Conservation (phyloP, 30 jellyfish, hydroid and myxozoan species). For the Calvadosia cruxmelitensis region DNA sequence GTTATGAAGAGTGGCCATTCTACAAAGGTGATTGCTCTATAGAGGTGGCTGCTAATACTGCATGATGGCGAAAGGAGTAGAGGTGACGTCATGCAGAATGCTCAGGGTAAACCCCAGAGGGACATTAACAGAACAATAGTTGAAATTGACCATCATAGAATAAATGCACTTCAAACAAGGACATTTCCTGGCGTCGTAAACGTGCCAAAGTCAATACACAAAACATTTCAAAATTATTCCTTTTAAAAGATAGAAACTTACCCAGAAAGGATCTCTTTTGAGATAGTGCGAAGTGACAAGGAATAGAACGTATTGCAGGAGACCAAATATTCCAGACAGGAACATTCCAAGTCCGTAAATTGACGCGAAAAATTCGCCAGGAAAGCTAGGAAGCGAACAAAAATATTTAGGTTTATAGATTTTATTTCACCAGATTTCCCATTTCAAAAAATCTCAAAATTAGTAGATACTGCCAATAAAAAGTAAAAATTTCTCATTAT, state of each 20-base stretch:
- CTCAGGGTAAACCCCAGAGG: no score
- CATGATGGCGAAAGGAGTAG: not conserved
- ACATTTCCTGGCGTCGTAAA: not conserved
- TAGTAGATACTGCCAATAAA: no score
- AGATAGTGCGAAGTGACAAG: conserved; percentile 16
- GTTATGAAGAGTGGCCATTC: no score
- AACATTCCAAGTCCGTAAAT: conserved; percentile 70
- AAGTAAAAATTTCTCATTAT: no score
- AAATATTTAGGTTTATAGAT: no score
- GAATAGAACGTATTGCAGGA: conserved; percentile 48
- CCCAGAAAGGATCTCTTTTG: conserved; percentile 74
- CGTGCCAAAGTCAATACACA: not conserved
- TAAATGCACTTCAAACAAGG: no score
- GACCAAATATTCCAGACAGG: conserved; percentile 55
- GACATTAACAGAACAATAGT: not conserved
- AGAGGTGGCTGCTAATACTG: not conserved
- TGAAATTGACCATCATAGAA: no score
- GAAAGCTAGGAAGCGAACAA: conserved; percentile 38
- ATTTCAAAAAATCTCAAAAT: no score
- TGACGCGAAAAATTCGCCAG: conserved; percentile 53
- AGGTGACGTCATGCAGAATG: not conserved
- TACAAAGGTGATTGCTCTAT: no score
- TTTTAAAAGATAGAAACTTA: not conserved
- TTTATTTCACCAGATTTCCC: no score
- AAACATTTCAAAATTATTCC: not conserved